Conservation (phyloP, 1,140 invertebrate genomes). For the Nephila pilipes region DNA sequence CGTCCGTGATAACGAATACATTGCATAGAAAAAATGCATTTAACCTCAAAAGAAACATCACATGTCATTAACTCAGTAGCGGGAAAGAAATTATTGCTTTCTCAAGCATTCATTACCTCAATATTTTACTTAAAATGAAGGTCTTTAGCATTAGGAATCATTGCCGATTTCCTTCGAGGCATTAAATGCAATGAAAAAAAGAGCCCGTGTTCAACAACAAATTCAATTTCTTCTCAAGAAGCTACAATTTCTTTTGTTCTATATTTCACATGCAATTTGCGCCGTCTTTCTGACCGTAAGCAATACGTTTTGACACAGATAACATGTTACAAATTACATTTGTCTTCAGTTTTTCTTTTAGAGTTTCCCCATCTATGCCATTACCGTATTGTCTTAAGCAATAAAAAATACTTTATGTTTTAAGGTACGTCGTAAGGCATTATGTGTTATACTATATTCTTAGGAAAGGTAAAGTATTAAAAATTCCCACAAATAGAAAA, state of each 20-base stretch:
- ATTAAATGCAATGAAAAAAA: slow-evolving; percentile 13
- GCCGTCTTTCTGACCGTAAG: neutral
- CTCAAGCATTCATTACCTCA: neutral
- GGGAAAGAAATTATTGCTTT: neutral
- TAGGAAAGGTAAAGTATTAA: neutral
- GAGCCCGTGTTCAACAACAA: neutral
- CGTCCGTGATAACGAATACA: neutral
- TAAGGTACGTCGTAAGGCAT: neutral
- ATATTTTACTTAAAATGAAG: neutral
- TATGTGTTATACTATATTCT: neutral
- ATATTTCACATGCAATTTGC: slow-evolving; percentile 61
- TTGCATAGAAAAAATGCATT: neutral
- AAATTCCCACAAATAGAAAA: neutral
- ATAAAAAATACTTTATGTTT: slow-evolving; percentile 35
- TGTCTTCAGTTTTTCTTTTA: neutral
- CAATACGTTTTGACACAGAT: slow-evolving; percentile 36
- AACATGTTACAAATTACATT: slow-evolving; percentile 52
- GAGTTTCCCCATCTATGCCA: neutral
- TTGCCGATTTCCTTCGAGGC: neutral
- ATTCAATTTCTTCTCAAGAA: slow-evolving; percentile 31
- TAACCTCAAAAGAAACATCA: neutral
- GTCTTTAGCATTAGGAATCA: neutral
- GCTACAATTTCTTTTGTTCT: neutral
- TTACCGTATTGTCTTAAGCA: slow-evolving; percentile 26
- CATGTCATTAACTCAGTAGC: neutral